Evolutionary conservation across 2,888 invertebrate genomes (phyloP).

Genomic region (Helleia helle): DNA sequence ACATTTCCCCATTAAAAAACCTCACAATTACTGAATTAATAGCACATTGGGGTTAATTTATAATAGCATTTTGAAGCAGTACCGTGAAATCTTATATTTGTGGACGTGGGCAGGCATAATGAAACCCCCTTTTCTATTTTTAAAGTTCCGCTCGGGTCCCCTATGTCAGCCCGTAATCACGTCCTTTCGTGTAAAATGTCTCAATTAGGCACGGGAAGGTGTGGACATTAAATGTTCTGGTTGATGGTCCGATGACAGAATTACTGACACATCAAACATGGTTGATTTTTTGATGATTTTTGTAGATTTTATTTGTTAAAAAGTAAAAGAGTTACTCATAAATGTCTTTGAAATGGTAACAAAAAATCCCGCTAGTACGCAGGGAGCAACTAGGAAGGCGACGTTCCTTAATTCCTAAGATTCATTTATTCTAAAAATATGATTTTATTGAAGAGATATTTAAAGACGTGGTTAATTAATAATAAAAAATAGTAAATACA

Average conservation of each 20-base stretch:
- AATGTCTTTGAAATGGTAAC: no score
- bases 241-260: conserved; percentile 32
- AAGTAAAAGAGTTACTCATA: no score
- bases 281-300: no score
- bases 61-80: not conserved
- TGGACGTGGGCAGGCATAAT: not conserved
- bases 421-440: no score
- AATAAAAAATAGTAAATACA: no score
- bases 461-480: no score
- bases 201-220: conserved; percentile 67
- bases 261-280: not conserved
- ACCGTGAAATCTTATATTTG: not conserved
- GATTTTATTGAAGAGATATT: no score
- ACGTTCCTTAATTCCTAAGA: no score
- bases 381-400: no score
- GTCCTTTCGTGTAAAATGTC: conserved; percentile 68
- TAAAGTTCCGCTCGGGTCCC: conserved; percentile 45
- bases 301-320: no score
- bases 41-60: conserved; percentile 9
- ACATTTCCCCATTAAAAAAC: no score
- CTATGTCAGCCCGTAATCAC: conserved; percentile 64
- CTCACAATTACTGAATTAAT: conserved; percentile 2
- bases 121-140: conserved; percentile 44
- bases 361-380: no score
- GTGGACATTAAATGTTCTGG: conserved; percentile 54